Percentiles rank a stretch among this genome's conserved stretches.
phyloP scores from a whole-genome alignment of 2,888 invertebrate genomes.

The Cerastis leucographa region DNA sequence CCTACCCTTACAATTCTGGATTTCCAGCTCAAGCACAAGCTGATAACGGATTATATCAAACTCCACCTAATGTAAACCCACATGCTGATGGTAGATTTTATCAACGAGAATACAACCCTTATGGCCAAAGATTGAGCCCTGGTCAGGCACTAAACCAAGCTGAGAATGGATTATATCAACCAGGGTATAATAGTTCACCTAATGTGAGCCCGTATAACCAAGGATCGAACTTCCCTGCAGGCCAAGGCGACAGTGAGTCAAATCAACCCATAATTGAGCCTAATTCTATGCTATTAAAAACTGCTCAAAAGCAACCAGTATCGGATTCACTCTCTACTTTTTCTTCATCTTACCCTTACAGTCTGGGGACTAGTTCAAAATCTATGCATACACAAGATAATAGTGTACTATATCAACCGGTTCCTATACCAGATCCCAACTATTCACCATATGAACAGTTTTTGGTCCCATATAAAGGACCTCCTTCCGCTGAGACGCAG shows the following conservation, averaged over 20 bases:
- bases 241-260: slow-evolving; percentile 47
- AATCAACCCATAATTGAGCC: slow-evolving; percentile 37
- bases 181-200: background rate
- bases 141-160: slow-evolving; percentile 28
- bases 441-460: slow-evolving; percentile 34
- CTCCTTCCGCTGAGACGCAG: slow-evolving; percentile 1
- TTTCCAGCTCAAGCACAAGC: slow-evolving; percentile 42
- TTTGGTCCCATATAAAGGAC: slow-evolving; percentile 40
- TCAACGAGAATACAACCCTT: slow-evolving; percentile 31
- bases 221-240: slow-evolving; percentile 30
- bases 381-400: background rate
- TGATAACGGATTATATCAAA: slow-evolving; percentile 34
- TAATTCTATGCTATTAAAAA: slow-evolving; percentile 25
- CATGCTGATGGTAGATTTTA: slow-evolving; percentile 13
- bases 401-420: slow-evolving; percentile 16
- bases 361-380: background rate
- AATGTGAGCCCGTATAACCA: slow-evolving; percentile 30
- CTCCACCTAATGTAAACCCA: slow-evolving; percentile 13
- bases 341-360: slow-evolving; percentile 31
- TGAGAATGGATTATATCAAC: slow-evolving; percentile 29
- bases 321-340: slow-evolving; percentile 10
- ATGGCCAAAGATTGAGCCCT: slow-evolving; percentile 10
- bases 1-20: slow-evolving; percentile 38
- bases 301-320: background rate
- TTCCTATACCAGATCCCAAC: slow-evolving; percentile 31